Base-by-base conservation (phyloP, 2,113 vertebrate species). In the Ploceus nigricollis region DNA sequence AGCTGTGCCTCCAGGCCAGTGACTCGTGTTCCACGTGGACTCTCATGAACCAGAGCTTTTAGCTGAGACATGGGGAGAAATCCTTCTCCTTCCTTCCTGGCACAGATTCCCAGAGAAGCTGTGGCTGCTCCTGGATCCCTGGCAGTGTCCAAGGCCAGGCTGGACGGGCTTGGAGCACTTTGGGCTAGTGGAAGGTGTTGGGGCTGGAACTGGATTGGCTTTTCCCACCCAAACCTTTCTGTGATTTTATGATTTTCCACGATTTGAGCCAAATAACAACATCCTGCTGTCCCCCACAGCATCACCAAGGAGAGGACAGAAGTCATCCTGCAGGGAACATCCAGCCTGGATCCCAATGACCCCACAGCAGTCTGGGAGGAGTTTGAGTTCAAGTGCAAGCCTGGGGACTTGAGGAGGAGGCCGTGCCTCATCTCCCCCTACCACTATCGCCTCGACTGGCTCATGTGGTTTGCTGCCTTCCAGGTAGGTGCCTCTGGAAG, bases 381-480 rank as follows among this genome's bases (percentile, higher is more conserved):
- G 82, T 99, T 98, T 2, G 98, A 99, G 83, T 99, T 99, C 96
- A 97, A 98, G 79, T 99, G 99, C 96, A 99, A 99, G 90, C 99
- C 99, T 0, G 99, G 99, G 7, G 98, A 98, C 47, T 7, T 98
- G 63, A 88, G 92, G 80, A 92, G 98, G 42, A 97, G 98, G 17
- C 99, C 99, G 0, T 99, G 99, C 94, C 94, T 99, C 50, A 98
- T 99, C 61, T 98, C 98, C 1, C 99, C 99, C 0, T 99, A 99
- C 97, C 99, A 99, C 97, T 98, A 99, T 95, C 98, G 99, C 58
- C 98, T 99, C 19, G 99, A 99, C 98, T 99, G 99, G 99, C 99
- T 99, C 31, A 99, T 99, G 99, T 99, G 99, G 99, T 99, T 99
- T 0, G 98, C 99, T 2, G 99, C 99, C 68, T 99, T 99, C 95